These are phyloP conservation scores for Sycobia sp. DNA, from an alignment of 1,140 invertebrate species.

Conservation along the genomic window DNA sequence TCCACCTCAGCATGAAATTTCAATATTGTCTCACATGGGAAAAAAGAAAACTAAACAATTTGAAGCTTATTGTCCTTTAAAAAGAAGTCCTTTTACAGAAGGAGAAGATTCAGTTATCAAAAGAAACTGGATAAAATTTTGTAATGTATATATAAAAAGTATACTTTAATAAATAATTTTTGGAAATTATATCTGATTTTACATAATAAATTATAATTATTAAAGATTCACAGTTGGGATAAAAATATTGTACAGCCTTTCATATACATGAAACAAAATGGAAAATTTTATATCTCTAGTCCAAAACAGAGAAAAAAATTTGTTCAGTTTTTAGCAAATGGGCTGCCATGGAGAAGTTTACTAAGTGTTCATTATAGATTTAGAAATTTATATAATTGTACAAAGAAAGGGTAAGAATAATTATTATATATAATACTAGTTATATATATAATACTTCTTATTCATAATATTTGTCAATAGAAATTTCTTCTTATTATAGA, in stretches of 20 bases:
- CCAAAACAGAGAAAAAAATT: conserved; percentile 47
- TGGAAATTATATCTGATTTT: conserved; percentile 9
- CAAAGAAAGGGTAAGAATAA: conserved; percentile 30
- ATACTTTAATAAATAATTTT: conserved; percentile 29
- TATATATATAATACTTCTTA: neutral
- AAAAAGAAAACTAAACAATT: conserved; percentile 38
- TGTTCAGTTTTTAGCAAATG: conserved; percentile 51
- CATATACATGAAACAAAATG: conserved; percentile 36
- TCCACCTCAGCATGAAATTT: conserved; percentile 50
- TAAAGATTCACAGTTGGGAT: conserved; percentile 50
- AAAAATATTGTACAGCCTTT: conserved; percentile 40
- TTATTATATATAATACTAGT: conserved; percentile 1
- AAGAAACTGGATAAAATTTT: conserved; percentile 55
- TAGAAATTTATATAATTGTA: conserved; percentile 36
- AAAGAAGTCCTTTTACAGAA: conserved; percentile 40
- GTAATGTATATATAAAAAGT: conserved; percentile 43
- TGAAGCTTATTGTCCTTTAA: conserved; percentile 41
- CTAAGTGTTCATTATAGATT: conserved; percentile 51
- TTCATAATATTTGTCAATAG: neutral
- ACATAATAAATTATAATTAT: conserved; percentile 11
- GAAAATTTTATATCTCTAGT: conserved; percentile 38
- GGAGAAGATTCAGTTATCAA: conserved; percentile 50
- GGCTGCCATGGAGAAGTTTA: conserved; percentile 49
- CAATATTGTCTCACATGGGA: conserved; percentile 38
- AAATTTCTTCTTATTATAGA: neutral